A percentile compares a stretch with the other conserved stretches of the same genome.
Conservation (phyloP, 2,797 vertebrate species). For the Platalea minor region DNA sequence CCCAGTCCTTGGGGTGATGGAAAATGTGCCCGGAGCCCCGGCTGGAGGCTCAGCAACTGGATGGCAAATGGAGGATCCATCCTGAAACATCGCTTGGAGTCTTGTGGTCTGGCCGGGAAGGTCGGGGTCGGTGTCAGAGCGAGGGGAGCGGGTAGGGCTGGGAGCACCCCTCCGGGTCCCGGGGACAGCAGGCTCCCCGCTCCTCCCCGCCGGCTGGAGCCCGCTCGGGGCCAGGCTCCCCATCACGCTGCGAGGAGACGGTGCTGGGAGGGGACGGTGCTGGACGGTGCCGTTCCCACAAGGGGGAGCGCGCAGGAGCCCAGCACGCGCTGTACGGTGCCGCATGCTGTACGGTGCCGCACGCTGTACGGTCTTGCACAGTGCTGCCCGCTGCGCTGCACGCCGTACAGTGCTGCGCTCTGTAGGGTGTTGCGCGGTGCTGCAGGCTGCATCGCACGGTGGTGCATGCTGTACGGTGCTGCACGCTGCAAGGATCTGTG, state of each 20-base stretch:
- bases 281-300: not conserved
- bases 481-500: no score
- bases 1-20: fast-evolving
- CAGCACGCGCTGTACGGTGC: fast-evolving
- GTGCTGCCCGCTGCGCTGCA: not conserved
- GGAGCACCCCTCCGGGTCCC: fast-evolving
- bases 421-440: fast-evolving
- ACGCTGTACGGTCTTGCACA: not conserved
- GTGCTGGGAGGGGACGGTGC: not conserved
- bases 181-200: not conserved
- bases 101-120: fast-evolving
- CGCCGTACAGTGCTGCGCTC: no score
- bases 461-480: not conserved
- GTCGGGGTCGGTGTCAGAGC: fast-evolving
- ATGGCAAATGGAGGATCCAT: not conserved
- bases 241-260: not conserved
- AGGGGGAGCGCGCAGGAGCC: not conserved
- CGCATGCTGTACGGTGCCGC: not conserved
- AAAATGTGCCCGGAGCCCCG: fast-evolving
- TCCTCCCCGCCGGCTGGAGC: not conserved
- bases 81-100: not conserved
- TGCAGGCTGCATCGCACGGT: not conserved
- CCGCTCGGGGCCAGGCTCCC: not conserved
- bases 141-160: not conserved
- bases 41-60: not conserved